Evolutionary conservation across 2,797 vertebrate genomes (phyloP).

Genomic region (Syncerus caffer): DNA sequence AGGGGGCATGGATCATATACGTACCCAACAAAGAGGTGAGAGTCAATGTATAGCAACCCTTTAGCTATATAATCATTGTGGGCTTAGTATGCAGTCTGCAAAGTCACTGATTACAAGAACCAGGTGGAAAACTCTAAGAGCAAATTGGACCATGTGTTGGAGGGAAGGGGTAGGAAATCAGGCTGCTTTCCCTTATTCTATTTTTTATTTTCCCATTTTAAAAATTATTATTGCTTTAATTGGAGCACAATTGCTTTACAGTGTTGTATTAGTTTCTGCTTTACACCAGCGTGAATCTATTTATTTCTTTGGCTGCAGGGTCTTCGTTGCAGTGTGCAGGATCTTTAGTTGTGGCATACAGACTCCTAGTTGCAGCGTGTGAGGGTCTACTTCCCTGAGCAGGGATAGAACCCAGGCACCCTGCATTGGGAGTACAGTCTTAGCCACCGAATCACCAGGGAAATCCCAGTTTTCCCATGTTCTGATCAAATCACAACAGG

Average conservation of each 20-base stretch:
- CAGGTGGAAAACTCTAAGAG: background rate
- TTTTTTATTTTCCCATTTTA: background rate
- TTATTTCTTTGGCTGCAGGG: background rate
- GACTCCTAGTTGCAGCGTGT: background rate
- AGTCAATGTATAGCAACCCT: no score
- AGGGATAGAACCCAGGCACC: background rate
- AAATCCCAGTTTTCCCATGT: background rate
- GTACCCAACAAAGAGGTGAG: background rate
- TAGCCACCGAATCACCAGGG: background rate
- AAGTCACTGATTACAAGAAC: rapidly evolving
- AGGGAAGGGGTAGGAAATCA: background rate
- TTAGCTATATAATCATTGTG: rapidly evolving
- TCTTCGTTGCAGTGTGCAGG: background rate
- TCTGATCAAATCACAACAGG: background rate
- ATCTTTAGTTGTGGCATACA: background rate
- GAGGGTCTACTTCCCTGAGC: background rate
- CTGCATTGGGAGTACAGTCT: background rate
- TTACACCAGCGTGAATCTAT: background rate
- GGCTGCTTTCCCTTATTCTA: background rate
- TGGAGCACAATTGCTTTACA: background rate
- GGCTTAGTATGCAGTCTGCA: background rate
- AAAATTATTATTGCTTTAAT: background rate
- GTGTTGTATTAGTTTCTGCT: background rate
- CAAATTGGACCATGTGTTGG: rapidly evolving
- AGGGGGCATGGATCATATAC: background rate